Evolutionary conservation across 2,888 invertebrate genomes (phyloP).

Genomic region (Epistrophe grossulariae): DNA sequence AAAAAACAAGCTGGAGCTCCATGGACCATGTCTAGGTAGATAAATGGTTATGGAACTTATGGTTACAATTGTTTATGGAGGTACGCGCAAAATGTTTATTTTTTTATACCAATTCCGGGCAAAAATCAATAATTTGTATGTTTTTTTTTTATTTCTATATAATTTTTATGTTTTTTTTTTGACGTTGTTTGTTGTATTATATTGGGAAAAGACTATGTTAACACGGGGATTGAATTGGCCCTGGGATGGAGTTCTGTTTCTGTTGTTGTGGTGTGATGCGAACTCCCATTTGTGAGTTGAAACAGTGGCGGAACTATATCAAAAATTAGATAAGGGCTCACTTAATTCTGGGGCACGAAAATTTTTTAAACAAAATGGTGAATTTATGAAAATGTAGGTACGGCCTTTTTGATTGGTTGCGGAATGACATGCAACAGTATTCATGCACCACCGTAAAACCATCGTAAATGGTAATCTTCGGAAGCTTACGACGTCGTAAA

Average conservation of each 20-base stretch:
- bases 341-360: background rate
- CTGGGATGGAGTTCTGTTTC: constrained; percentile 25
- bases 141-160: constrained; percentile 25
- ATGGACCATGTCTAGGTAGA: constrained; percentile 56
- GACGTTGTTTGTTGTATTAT: constrained; percentile 2
- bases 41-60: constrained; percentile 66
- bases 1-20: constrained; percentile 24
- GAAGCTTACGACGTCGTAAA: too few relatives aligned
- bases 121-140: constrained; percentile 62
- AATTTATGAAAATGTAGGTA: too few relatives aligned
- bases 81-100: constrained; percentile 42
- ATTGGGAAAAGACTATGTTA: constrained; percentile 50
- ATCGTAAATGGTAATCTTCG: too few relatives aligned
- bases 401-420: too few relatives aligned
- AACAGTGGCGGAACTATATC: constrained; percentile 5
- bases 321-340: background rate
- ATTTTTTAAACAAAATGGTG: too few relatives aligned
- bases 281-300: constrained; percentile 22
- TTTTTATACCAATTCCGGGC: constrained; percentile 60
- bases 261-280: constrained; percentile 10
- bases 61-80: constrained; percentile 66
- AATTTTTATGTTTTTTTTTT: constrained; percentile 15
- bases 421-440: too few relatives aligned
- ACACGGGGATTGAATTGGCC: constrained; percentile 38
- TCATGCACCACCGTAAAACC: too few relatives aligned